These are phyloP conservation scores for Hirundo rustica DNA, from an alignment of 2,797 vertebrate genomes.

Conservation along the genomic window DNA sequence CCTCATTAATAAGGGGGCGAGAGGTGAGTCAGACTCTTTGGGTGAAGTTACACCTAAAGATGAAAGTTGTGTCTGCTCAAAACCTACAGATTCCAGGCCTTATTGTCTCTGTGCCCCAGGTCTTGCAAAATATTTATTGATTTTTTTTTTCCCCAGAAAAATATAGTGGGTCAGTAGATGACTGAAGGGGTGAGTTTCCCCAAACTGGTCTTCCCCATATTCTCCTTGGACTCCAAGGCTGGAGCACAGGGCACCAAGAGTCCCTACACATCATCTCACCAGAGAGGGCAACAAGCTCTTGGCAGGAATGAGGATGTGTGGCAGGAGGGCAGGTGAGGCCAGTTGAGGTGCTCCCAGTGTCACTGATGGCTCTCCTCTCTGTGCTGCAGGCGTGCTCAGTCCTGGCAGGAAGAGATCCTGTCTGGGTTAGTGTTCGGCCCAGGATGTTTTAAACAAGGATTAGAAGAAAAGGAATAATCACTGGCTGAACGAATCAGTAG, in stretches of 20 bases:
- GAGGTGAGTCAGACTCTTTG: not conserved
- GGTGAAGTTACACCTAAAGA: not conserved
- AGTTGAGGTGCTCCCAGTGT: not conserved
- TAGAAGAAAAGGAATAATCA: not conserved
- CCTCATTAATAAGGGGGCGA: not conserved
- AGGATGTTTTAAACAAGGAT: not conserved
- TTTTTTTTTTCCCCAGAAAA: too few species aligned
- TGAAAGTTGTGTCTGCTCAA: not conserved
- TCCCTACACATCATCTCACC: not conserved
- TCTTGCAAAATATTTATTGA: not conserved
- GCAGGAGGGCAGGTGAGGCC: not conserved
- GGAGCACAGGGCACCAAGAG: not conserved
- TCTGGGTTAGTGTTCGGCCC: not conserved
- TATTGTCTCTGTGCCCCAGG: not conserved
- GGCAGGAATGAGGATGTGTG: fast-evolving
- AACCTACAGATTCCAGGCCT: not conserved
- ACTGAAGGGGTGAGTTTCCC: not conserved
- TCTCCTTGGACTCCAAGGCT: not conserved
- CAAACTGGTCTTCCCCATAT: not conserved
- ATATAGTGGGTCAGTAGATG: not conserved
- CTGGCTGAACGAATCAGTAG: not conserved
- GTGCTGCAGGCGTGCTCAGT: not conserved
- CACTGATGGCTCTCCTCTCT: not conserved
- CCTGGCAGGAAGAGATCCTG: not conserved
- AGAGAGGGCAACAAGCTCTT: not conserved